Evolutionary conservation across 2,888 invertebrate genomes (phyloP), one percentile per base, ranked within the genome.

Genomic region (Drosophila ezoana): DNA sequence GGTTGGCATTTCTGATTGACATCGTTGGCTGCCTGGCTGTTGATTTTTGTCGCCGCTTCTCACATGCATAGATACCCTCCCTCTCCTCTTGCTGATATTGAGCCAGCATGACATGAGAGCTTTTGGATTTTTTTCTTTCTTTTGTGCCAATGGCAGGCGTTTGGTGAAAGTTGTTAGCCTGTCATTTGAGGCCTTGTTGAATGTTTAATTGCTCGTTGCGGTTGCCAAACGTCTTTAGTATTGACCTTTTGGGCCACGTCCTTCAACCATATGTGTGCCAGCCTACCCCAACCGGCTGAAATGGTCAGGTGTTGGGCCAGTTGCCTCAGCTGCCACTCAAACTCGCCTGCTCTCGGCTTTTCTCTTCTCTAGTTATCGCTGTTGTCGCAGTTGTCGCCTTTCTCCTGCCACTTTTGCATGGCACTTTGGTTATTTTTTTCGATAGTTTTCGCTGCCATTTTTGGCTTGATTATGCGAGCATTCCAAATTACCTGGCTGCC

Each of bases 381-480:
- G 32, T 51, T 51, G 16, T 32, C 28, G 18, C 14, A 18, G 23
- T 35, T 51, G 44, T 47, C 49, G 80, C 81, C 83, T 86, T 81
- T 86, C 86, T 86, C 83, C 85, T 59, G 81, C 57, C 72, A 70
- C 61, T 67, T 67, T 76, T 59, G 49, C 68, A 59, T 63, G 61
- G 54, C 53, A 60, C 35, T 72, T 63, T 63, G 62, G 54, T 69
- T 51, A 59, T 63, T 60, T 65, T 56, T 68, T 65, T 75, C 54
- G 78, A 61, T 75, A 77, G 72, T 33, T 79, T 79, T 79, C 52
- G 71, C 65, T 52, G 74, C 81, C 73, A 47, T 75, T 83, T 86
- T 81, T 72, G 83, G 86, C 70, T 77, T 80, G 83, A 83, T 87
- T 84, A 75, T 84, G 87, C 81, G 81, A 84, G 84, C 74, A 80